These are phyloP conservation scores for Ciona savignyi DNA, from an alignment of 23 tunicate genomes.

Conservation along the genomic window DNA sequence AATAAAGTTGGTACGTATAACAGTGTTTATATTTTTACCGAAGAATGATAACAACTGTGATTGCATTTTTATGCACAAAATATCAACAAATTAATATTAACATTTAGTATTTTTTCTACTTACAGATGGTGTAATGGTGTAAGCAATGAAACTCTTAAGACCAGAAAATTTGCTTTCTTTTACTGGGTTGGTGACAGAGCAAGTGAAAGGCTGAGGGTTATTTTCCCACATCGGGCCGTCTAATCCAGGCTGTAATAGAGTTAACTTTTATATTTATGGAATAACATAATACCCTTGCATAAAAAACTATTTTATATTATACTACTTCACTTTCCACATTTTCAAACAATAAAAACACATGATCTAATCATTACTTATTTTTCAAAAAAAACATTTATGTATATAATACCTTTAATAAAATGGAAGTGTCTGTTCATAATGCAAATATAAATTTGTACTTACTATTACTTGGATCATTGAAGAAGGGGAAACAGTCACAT, in stretches of 20 bases:
- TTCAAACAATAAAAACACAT: neutral
- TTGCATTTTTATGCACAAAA: too few relatives aligned
- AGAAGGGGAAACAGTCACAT: constrained; percentile 17
- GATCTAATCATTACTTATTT: neutral
- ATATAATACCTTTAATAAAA: too few relatives aligned
- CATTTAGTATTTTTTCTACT: too few relatives aligned
- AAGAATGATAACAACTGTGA: too few relatives aligned
- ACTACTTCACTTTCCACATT: neutral
- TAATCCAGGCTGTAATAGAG: constrained; percentile 19
- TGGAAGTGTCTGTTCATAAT: neutral
- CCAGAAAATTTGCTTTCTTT: constrained; percentile 86
- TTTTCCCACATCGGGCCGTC: constrained; percentile 82
- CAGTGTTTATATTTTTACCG: too few relatives aligned
- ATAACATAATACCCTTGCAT: neutral
- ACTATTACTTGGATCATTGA: neutral
- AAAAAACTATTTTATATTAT: neutral
- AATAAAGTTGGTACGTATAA: too few relatives aligned
- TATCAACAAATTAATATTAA: too few relatives aligned
- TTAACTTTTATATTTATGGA: neutral
- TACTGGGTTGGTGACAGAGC: constrained; percentile 68
- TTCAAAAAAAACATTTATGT: too few relatives aligned
- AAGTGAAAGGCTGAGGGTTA: constrained; percentile 39
- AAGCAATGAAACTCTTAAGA: constrained; percentile 81
- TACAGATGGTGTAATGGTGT: constrained; percentile 74
- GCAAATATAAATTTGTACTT: neutral